phyloP scores from a whole-genome alignment of 2,888 invertebrate species.

The Polymixis lichenea region DNA sequence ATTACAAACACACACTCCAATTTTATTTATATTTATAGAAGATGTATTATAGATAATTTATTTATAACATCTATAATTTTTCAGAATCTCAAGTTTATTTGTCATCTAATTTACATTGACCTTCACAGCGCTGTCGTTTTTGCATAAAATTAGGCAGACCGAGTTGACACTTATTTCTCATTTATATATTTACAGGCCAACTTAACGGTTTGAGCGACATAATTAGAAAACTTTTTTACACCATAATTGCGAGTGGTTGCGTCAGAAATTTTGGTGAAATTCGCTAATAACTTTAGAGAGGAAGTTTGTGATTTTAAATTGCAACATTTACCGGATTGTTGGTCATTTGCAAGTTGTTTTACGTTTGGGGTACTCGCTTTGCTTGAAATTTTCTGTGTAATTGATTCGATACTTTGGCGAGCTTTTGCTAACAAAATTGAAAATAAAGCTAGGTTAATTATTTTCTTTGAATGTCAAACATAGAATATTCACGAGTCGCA shows the following conservation, averaged over 20 bases:
- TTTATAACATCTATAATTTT: slow-evolving; percentile 16
- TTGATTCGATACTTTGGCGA: slow-evolving; percentile 30
- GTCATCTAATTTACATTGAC: slow-evolving; percentile 33
- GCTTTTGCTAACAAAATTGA: not conserved
- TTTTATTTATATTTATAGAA: no score
- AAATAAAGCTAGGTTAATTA: not conserved
- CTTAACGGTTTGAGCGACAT: slow-evolving; percentile 69
- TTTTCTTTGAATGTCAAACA: not conserved
- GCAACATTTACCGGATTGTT: slow-evolving; percentile 59
- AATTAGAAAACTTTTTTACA: slow-evolving; percentile 76
- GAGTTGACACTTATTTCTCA: slow-evolving; percentile 66
- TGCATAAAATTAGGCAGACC: slow-evolving; percentile 58
- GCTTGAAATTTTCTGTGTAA: slow-evolving; percentile 22
- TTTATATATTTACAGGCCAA: slow-evolving; percentile 74
- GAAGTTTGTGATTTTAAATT: slow-evolving; percentile 66
- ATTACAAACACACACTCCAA: no score
- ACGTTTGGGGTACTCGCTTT: slow-evolving; percentile 9
- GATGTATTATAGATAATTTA: no score
- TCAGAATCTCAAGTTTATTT: slow-evolving; percentile 23
- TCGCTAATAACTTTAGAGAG: slow-evolving; percentile 57
- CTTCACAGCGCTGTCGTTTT: slow-evolving; percentile 30
- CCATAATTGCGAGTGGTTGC: slow-evolving; percentile 69
- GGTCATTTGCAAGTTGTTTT: slow-evolving; percentile 57
- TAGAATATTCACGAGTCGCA: not conserved
- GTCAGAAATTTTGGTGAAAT: slow-evolving; percentile 60